Evolutionary conservation across 2,113 vertebrate genomes (phyloP).

Genomic region (Anseranas semipalmata): DNA sequence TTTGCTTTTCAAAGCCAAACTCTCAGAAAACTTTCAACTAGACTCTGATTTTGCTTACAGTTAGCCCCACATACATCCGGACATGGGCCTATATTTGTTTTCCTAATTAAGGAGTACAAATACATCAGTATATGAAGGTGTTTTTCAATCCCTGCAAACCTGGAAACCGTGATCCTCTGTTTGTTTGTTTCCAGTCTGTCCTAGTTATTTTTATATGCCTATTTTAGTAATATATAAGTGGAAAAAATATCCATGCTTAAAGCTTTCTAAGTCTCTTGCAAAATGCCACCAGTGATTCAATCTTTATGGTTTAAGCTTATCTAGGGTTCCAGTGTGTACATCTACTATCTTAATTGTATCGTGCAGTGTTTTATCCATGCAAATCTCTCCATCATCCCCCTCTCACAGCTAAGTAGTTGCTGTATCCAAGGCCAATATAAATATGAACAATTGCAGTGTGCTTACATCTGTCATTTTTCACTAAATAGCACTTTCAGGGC

Average conservation of each 20-base stretch:
- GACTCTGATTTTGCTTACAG: neutral
- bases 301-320: slow-evolving; percentile 5
- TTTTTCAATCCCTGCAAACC: neutral
- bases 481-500: neutral
- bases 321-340: neutral
- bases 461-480: neutral
- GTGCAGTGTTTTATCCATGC: neutral
- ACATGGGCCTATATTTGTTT: neutral
- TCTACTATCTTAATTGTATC: neutral
- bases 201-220: neutral
- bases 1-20: neutral
- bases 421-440: neutral
- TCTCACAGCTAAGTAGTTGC: neutral
- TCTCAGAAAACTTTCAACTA: neutral
- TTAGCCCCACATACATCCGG: neutral
- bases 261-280: neutral
- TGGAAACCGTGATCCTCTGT: neutral
- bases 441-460: neutral
- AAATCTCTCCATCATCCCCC: slow-evolving; percentile 10
- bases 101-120: neutral
- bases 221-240: neutral
- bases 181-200: neutral
- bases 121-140: neutral
- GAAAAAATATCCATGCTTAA: neutral
- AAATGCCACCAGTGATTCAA: neutral